phyloP scores from a whole-genome alignment of 2,888 invertebrate species.

The Rapana venosa region DNA sequence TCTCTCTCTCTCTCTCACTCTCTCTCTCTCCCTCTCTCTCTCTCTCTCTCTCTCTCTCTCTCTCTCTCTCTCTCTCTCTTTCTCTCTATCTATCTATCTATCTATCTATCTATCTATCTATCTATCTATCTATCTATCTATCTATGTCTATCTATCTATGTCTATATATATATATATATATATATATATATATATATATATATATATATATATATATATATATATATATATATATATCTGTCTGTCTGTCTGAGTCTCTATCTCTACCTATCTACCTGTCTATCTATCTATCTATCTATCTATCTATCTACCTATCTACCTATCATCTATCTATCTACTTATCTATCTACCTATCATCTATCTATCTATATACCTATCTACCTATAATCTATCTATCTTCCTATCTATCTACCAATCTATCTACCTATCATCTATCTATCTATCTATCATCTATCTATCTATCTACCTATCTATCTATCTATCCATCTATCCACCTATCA shows the following conservation, averaged over 20 bases:
- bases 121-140: background rate
- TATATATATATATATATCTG: background rate
- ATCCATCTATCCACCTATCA: too few relatives aligned
- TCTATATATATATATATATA: background rate
- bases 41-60: background rate
- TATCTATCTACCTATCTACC: too few relatives aligned
- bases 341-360: too few relatives aligned
- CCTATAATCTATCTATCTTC: too few relatives aligned
- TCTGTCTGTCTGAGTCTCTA: background rate
- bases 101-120: too few relatives aligned
- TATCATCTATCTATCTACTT: too few relatives aligned
- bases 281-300: background rate
- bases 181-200: background rate
- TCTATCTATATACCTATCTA: background rate
- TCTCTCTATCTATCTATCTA: too few relatives aligned
- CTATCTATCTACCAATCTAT: background rate
- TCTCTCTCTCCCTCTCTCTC: too few relatives aligned
- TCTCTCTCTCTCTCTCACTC: background rate
- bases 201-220: background rate
- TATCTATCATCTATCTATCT: too few relatives aligned
- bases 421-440: background rate
- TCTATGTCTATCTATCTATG: background rate
- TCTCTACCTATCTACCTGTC: background rate
- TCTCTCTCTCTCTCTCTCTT: too few relatives aligned
- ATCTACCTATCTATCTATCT: too few relatives aligned